phyloP scores from a whole-genome alignment of 2,113 vertebrate species.

The Sphyrna mokarran region DNA sequence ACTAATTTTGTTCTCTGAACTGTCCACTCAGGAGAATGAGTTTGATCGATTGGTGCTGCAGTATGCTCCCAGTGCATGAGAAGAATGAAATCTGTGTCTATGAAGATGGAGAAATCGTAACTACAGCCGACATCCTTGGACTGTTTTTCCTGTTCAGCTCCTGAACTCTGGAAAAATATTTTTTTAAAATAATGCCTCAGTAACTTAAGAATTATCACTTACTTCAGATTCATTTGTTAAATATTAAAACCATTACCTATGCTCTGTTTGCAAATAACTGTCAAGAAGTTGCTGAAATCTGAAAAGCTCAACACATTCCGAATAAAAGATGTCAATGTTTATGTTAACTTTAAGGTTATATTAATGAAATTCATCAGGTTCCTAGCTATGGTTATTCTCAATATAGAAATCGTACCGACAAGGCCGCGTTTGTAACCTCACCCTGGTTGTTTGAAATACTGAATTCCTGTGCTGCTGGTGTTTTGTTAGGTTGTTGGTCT shows the following conservation, averaged over 20 bases:
- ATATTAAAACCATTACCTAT: not conserved
- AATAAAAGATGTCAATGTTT: slow-evolving; percentile 6
- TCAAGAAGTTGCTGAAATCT: not conserved
- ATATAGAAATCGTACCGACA: not conserved
- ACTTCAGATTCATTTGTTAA: not conserved
- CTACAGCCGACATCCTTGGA: not conserved
- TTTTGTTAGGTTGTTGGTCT: not conserved
- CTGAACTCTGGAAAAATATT: not conserved
- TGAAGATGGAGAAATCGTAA: not conserved
- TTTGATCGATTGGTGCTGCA: slow-evolving; percentile 84
- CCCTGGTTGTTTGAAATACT: not conserved
- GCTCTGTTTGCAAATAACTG: not conserved
- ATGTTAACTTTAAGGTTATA: not conserved
- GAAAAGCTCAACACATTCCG: not conserved
- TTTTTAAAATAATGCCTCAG: not conserved
- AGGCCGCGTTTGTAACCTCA: not conserved
- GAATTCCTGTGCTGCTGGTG: not conserved
- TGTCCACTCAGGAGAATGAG: slow-evolving; percentile 75
- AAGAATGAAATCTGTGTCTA: not conserved
- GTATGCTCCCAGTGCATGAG: slow-evolving; percentile 69
- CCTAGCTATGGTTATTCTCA: not conserved
- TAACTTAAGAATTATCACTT: not conserved
- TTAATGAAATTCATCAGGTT: not conserved
- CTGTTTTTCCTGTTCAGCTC: not conserved
- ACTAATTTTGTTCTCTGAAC: not conserved